Conservation (phyloP, 2,797 vertebrate species). For the Caiman crocodilus region DNA sequence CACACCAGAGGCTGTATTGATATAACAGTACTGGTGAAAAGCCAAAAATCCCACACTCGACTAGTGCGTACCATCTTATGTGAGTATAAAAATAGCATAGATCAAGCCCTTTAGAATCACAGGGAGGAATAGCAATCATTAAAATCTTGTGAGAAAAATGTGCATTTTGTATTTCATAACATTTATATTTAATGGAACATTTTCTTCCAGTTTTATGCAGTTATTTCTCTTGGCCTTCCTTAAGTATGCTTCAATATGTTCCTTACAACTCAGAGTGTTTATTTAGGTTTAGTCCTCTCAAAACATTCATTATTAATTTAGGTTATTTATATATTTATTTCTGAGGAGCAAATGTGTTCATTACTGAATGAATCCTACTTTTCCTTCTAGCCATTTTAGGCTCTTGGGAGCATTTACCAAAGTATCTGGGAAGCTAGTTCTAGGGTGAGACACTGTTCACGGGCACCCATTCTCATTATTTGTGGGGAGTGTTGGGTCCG, state of each 20-base stretch:
- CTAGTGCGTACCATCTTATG: conserved; percentile 1
- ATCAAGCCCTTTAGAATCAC: background rate
- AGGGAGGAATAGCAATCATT: conserved; percentile 17
- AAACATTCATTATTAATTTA: conserved; percentile 71
- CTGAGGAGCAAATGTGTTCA: conserved; percentile 41
- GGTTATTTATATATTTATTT: conserved; percentile 66
- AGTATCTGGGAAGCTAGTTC: background rate
- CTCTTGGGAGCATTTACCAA: background rate
- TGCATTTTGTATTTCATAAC: conserved; percentile 40
- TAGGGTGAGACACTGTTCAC: background rate
- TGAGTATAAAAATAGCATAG: background rate
- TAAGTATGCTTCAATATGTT: conserved; percentile 59
- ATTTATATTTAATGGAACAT: conserved; percentile 65
- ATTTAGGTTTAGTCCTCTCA: conserved; percentile 53
- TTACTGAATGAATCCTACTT: conserved; percentile 8
- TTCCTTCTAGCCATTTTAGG: conserved; percentile 36
- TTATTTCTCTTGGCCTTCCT: conserved; percentile 67
- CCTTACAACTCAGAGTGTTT: conserved; percentile 64
- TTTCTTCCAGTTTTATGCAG: conserved; percentile 50
- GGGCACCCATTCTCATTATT: conserved; percentile 9
- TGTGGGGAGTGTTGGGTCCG: background rate
- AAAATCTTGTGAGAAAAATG: conserved; percentile 8
- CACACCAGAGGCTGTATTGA: conserved; percentile 34
- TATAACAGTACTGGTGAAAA: conserved; percentile 41
- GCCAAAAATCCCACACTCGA: conserved; percentile 41